These are phyloP conservation scores for Punctoribates punctum DNA, from an alignment of 2,888 invertebrate species.

Conservation along the genomic window DNA sequence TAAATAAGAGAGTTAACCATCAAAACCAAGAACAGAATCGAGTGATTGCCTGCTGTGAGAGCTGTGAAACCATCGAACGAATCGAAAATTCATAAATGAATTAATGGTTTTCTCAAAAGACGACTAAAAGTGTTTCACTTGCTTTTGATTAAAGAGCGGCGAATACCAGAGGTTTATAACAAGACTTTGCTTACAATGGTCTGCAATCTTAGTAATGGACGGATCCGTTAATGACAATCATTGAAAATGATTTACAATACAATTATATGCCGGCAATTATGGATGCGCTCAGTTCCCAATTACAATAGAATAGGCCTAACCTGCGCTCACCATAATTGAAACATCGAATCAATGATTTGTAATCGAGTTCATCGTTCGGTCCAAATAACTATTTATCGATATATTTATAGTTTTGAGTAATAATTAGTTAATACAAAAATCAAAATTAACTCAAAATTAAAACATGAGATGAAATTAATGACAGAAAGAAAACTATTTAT, in stretches of 20 bases:
- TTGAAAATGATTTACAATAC: not conserved
- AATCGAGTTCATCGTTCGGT: not conserved
- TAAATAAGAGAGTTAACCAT: no score
- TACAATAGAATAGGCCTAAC: not conserved
- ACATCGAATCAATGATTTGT: not conserved
- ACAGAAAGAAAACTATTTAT: not conserved
- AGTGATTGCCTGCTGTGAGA: no score
- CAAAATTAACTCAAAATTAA: not conserved
- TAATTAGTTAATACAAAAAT: no score
- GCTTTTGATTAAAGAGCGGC: not conserved
- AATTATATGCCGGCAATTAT: not conserved
- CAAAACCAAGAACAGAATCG: no score
- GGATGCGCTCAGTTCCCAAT: not conserved
- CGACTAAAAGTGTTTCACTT: not conserved
- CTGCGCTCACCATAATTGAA: not conserved
- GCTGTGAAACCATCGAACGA: no score
- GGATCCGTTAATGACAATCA: constrained; percentile 1
- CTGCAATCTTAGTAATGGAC: not conserved
- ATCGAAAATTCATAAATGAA: not conserved
- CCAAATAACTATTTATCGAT: not conserved
- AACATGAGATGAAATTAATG: constrained; percentile 29
- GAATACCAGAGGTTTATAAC: not conserved
- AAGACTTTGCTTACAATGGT: not conserved
- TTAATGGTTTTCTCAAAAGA: not conserved
- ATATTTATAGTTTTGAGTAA: no score